phyloP scores from a whole-genome alignment of 1,140 invertebrate species.

The Pseudomyrmex cubaensis region DNA sequence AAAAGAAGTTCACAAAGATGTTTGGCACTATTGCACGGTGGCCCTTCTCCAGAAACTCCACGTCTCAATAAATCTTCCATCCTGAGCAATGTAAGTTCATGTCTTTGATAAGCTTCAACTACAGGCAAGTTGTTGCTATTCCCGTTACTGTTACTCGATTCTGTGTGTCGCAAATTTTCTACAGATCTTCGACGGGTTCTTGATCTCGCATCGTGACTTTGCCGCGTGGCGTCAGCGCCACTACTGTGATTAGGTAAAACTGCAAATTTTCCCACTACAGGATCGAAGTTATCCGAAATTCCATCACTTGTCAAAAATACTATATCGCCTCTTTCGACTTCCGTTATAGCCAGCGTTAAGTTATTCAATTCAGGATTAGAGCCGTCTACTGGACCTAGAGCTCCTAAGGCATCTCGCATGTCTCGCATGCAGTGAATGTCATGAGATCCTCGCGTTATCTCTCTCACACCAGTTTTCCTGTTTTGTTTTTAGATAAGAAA shows the following conservation, averaged over 20 bases:
- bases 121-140: slow-evolving; percentile 88
- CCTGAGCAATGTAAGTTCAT: slow-evolving; percentile 91
- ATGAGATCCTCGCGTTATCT: slow-evolving; percentile 90
- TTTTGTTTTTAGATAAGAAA: slow-evolving; percentile 17
- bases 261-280: slow-evolving; percentile 97
- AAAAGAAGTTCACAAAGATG: slow-evolving; percentile 91
- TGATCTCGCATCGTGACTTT: slow-evolving; percentile 78
- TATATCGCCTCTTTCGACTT: slow-evolving; percentile 93
- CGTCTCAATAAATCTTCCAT: slow-evolving; percentile 93
- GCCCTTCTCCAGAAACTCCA: slow-evolving; percentile 89
- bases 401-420: slow-evolving; percentile 96
- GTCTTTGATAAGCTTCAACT: slow-evolving; percentile 92
- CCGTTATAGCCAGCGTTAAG: slow-evolving; percentile 95
- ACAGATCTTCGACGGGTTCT: slow-evolving; percentile 83
- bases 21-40: slow-evolving; percentile 86
- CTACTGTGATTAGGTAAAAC: slow-evolving; percentile 83
- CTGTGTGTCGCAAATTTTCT: slow-evolving; percentile 71
- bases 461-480: slow-evolving; percentile 80
- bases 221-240: slow-evolving; percentile 73
- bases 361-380: slow-evolving; percentile 96
- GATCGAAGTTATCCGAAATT: slow-evolving; percentile 97
- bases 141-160: slow-evolving; percentile 71
- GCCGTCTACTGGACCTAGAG: slow-evolving; percentile 95
- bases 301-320: slow-evolving; percentile 96
- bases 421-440: slow-evolving; percentile 95